Percentiles rank a stretch among this genome's conserved stretches.
These are phyloP conservation scores for Anoplopoma fimbria DNA, from an alignment of 2,113 vertebrate genomes.

Conservation along the genomic window DNA sequence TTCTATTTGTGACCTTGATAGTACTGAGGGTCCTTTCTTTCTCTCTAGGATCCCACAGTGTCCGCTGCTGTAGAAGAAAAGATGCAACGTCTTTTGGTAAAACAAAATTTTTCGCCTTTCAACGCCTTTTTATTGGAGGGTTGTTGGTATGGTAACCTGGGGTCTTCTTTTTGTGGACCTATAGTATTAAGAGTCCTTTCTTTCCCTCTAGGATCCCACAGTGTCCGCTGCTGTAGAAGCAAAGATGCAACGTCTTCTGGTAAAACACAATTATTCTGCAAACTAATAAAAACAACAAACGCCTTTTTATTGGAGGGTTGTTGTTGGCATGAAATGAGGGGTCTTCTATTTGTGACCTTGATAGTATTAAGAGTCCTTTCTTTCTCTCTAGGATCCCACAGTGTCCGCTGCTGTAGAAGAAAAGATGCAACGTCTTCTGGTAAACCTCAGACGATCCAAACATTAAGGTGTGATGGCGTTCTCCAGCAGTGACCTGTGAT, in stretches of 20 bases:
- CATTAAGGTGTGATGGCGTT: not conserved
- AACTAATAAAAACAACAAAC: too few relatives aligned
- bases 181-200: not conserved
- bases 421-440: not conserved
- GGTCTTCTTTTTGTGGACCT: not conserved
- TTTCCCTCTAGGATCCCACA: slow-evolving; percentile 56
- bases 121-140: too few relatives aligned
- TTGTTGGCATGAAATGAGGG: not conserved
- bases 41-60: too few relatives aligned
- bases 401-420: not conserved
- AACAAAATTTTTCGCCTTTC: too few relatives aligned
- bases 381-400: not conserved
- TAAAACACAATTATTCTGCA: too few relatives aligned
- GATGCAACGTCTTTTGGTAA: too few relatives aligned
- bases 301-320: too few relatives aligned
- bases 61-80: too few relatives aligned
- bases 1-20: too few relatives aligned
- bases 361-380: not conserved
- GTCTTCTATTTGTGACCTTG: not conserved
- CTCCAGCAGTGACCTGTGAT: not conserved
- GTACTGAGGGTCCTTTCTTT: too few relatives aligned
- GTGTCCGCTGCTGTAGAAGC: slow-evolving; percentile 61
- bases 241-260: slow-evolving; percentile 60
- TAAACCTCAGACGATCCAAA: slow-evolving; percentile 22
- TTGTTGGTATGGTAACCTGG: not conserved